These are phyloP conservation scores for Tachysurus vachellii DNA, from an alignment of 2,113 vertebrate species.

Conservation along the genomic window DNA sequence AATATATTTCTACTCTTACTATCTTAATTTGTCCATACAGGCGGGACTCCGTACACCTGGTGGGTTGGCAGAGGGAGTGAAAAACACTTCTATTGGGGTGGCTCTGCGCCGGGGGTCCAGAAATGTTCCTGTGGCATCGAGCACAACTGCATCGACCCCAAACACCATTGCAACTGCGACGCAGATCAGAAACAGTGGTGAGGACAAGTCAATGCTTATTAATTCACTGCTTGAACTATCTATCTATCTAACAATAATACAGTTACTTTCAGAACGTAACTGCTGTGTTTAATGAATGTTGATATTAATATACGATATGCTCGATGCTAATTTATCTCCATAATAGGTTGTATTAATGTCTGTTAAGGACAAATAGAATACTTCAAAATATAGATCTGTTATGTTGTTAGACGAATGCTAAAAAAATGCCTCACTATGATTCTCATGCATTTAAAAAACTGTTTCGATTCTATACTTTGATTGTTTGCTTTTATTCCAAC, in stretches of 20 bases:
- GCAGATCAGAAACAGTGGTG: constrained; percentile 90
- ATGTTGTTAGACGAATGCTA: not conserved
- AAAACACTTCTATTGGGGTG: constrained; percentile 94
- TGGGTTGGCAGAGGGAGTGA: constrained; percentile 94
- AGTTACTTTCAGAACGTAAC: not conserved
- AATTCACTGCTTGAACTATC: not conserved
- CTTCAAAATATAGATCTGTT: not conserved
- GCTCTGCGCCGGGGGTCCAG: constrained; percentile 92
- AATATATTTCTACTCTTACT: not conserved
- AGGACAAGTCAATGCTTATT: constrained; percentile 55
- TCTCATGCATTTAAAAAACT: not conserved
- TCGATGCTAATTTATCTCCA: not conserved
- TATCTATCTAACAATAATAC: not conserved
- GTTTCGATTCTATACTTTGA: not conserved
- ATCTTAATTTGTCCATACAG: constrained; percentile 60
- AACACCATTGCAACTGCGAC: constrained; percentile 91
- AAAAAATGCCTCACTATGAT: not conserved
- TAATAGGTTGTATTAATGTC: not conserved
- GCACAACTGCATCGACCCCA: constrained; percentile 88
- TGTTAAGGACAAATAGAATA: not conserved
- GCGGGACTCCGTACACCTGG: constrained; percentile 88
- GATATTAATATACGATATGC: not conserved
- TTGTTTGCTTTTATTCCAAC: not conserved
- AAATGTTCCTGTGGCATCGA: constrained; percentile 96
- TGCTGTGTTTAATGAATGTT: not conserved